A percentile compares a stretch with the other conserved stretches of the same genome.
Conservation (phyloP, 2,797 vertebrate species). For the Spondyliosoma cantharus region DNA sequence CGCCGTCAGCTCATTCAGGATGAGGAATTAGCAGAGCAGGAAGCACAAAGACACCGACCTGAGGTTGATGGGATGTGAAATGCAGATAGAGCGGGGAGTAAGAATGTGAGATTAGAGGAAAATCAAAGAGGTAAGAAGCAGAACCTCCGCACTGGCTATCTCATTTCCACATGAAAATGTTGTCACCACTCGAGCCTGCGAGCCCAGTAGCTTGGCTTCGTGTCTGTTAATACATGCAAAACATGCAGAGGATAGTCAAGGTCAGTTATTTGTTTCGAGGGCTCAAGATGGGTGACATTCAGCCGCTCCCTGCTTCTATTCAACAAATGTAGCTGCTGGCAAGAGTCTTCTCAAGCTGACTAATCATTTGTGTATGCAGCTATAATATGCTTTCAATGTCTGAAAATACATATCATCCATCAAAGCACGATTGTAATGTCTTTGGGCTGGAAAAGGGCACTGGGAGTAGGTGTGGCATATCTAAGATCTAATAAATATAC, state of each 20-base stretch:
- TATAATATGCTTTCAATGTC: slow-evolving; percentile 79
- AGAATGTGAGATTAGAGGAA: slow-evolving; percentile 56
- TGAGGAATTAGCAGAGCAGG: slow-evolving; percentile 64
- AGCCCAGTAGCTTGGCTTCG: neutral
- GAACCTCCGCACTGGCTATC: slow-evolving; percentile 10
- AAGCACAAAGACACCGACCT: slow-evolving; percentile 57
- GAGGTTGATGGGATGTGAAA: slow-evolving; percentile 69
- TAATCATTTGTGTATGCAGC: slow-evolving; percentile 79
- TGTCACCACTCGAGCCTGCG: slow-evolving; percentile 17
- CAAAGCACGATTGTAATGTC: slow-evolving; percentile 75
- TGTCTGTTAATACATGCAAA: slow-evolving; percentile 55
- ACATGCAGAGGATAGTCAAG: slow-evolving; percentile 63
- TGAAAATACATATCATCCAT: slow-evolving; percentile 82
- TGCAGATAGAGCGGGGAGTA: slow-evolving; percentile 50
- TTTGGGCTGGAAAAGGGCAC: slow-evolving; percentile 78
- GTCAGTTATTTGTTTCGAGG: slow-evolving; percentile 63
- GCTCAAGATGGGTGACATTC: slow-evolving; percentile 69
- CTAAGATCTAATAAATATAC: slow-evolving; percentile 82
- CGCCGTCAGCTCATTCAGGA: slow-evolving; percentile 56
- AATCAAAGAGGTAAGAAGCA: slow-evolving; percentile 56
- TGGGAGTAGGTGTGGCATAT: slow-evolving; percentile 78
- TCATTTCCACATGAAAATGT: slow-evolving; percentile 52
- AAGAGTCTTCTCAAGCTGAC: slow-evolving; percentile 72
- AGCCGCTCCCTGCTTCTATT: slow-evolving; percentile 31
- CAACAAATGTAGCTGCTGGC: slow-evolving; percentile 65